These are phyloP conservation scores for Xiphophorus maculatus DNA, from an alignment of 2,113 vertebrate species.

Conservation along the genomic window DNA sequence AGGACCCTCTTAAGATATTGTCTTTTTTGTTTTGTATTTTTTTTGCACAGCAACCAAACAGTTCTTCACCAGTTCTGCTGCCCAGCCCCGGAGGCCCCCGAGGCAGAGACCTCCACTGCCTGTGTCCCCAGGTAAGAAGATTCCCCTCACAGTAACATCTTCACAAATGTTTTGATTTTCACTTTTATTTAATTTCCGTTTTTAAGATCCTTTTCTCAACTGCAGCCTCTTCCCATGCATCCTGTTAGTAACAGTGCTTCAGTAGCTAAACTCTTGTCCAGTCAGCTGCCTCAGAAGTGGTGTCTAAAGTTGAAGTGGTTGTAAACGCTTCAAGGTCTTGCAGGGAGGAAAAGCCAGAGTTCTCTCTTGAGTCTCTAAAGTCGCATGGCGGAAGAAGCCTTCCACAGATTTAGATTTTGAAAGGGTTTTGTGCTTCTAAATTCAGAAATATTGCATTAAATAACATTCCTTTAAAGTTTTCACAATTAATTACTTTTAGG, in stretches of 20 bases:
- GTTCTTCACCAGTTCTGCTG: constrained; percentile 99
- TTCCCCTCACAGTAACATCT: constrained; percentile 52
- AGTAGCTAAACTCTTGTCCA: constrained; percentile 44
- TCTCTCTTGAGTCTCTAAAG: neutral
- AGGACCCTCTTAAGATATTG: no score
- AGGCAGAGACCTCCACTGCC: constrained; percentile 80
- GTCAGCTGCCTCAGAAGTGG: constrained; percentile 66
- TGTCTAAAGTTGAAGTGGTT: constrained; percentile 76
- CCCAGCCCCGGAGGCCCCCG: constrained; percentile 91
- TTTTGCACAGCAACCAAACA: constrained; percentile 89
- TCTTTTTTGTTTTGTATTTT: neutral
- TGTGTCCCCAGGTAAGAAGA: constrained; percentile 82
- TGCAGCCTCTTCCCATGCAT: constrained; percentile 61
- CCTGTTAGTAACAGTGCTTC: constrained; percentile 55
- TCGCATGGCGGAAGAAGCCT: neutral
- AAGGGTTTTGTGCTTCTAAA: neutral
- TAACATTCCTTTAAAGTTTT: neutral
- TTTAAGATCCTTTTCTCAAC: constrained; percentile 22
- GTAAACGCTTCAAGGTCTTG: constrained; percentile 56
- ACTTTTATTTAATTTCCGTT: neutral
- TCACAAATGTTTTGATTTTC: constrained; percentile 30
- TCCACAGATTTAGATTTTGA: neutral
- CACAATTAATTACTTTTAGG: neutral
- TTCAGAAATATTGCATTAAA: neutral
- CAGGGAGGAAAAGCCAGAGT: neutral